phyloP scores from a whole-genome alignment of 2,888 invertebrate species.

The Megamerina dolium region DNA sequence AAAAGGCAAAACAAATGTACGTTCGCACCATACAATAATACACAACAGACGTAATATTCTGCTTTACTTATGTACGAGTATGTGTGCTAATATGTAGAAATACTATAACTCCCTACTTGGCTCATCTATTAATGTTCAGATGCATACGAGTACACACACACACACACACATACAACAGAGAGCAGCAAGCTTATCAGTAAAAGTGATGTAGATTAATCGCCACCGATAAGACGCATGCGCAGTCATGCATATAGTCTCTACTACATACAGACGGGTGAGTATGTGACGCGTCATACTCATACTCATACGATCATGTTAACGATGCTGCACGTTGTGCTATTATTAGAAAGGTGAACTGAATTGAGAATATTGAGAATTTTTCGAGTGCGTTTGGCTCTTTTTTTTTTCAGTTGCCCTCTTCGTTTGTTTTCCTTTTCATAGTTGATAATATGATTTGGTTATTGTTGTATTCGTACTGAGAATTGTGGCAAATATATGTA shows the following conservation, averaged over 20 bases:
- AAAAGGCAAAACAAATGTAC: constrained; percentile 6
- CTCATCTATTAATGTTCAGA: too few relatives aligned
- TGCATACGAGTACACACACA: too few relatives aligned
- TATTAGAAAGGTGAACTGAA: background rate
- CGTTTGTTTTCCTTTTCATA: too few relatives aligned
- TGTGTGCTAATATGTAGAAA: too few relatives aligned
- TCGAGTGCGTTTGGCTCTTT: background rate
- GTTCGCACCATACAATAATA: too few relatives aligned
- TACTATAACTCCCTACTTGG: too few relatives aligned
- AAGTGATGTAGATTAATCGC: constrained; percentile 42
- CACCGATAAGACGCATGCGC: constrained; percentile 34
- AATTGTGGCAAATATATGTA: background rate
- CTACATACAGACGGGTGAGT: too few relatives aligned
- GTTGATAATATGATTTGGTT: too few relatives aligned
- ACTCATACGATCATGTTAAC: background rate
- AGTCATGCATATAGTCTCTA: constrained; percentile 15
- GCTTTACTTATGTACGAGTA: constrained; percentile 3
- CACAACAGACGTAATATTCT: too few relatives aligned
- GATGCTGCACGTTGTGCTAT: background rate
- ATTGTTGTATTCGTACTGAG: too few relatives aligned
- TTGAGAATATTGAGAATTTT: background rate
- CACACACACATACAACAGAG: too few relatives aligned
- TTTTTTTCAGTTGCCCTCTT: too few relatives aligned
- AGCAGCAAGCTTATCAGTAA: constrained; percentile 31
- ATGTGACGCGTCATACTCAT: background rate